A percentile compares a stretch with the other conserved stretches of the same genome.
These are phyloP conservation scores for Nicator chloris DNA, from an alignment of 2,113 vertebrate species.

Conservation along the genomic window DNA sequence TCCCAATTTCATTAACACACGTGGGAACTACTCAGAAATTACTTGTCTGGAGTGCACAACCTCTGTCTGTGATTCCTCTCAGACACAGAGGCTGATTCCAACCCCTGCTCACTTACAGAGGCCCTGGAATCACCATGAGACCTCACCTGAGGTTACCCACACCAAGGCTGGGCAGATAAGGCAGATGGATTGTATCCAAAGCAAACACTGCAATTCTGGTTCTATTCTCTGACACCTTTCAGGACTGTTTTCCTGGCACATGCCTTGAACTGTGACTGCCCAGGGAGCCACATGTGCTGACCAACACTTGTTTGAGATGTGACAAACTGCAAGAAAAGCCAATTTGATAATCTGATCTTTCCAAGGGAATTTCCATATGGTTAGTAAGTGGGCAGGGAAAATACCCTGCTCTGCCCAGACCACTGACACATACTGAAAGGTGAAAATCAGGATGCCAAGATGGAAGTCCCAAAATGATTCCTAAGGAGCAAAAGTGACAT, in stretches of 20 bases:
- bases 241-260: background rate
- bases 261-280: background rate
- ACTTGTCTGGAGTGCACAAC: accelerated
- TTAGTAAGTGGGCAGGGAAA: background rate
- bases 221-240: background rate
- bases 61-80: background rate
- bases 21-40: background rate
- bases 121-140: background rate
- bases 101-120: background rate
- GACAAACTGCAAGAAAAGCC: background rate
- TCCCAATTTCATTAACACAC: slow-evolving; percentile 8
- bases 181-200: background rate
- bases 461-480: background rate
- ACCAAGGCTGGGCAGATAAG: background rate
- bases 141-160: background rate
- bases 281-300: background rate
- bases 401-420: background rate
- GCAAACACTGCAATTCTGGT: background rate
- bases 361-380: background rate
- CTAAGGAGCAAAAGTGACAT: background rate
- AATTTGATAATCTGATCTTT: background rate
- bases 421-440: background rate
- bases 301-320: background rate
- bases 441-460: background rate
- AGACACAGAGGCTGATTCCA: background rate